phyloP scores from a whole-genome alignment of 2,888 invertebrate genomes.

The Dolichopus griseipennis region DNA sequence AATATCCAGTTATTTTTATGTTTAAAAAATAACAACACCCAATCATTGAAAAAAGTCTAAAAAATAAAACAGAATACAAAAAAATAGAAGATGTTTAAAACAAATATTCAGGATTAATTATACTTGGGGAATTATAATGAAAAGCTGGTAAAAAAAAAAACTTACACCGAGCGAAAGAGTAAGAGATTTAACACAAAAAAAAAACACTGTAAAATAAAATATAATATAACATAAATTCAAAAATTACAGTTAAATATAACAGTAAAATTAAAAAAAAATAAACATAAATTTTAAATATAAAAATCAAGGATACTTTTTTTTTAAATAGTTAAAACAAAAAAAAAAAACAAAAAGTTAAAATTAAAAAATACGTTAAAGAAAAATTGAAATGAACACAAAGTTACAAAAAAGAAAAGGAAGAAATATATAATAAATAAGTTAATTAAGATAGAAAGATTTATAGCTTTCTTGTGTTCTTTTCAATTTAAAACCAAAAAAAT shows the following conservation, averaged over 20 bases:
- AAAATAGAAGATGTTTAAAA: background rate
- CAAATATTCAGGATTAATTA: background rate
- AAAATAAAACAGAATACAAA: background rate
- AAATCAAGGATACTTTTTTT: background rate
- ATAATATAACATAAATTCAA: no score
- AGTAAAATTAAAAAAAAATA: background rate
- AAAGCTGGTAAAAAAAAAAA: no score
- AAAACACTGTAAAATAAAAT: no score
- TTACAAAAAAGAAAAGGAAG: background rate
- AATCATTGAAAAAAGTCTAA: background rate
- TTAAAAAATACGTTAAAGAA: background rate
- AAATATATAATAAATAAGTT: background rate
- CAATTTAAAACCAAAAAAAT: background rate
- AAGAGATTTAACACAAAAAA: no score
- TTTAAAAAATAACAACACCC: background rate
- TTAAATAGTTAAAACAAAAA: background rate
- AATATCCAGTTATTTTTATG: no score
- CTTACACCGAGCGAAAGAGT: no score
- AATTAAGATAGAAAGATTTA: slow-evolving; percentile 8
- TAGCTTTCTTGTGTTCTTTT: slow-evolving; percentile 7
- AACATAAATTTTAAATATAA: background rate
- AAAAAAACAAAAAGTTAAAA: background rate
- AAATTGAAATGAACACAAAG: background rate
- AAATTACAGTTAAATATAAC: no score
- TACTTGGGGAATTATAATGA: background rate